Percentiles rank a stretch among this genome's conserved stretches.
phyloP scores from a whole-genome alignment of 1,140 invertebrate genomes.

The Zaprionus nigranus region DNA sequence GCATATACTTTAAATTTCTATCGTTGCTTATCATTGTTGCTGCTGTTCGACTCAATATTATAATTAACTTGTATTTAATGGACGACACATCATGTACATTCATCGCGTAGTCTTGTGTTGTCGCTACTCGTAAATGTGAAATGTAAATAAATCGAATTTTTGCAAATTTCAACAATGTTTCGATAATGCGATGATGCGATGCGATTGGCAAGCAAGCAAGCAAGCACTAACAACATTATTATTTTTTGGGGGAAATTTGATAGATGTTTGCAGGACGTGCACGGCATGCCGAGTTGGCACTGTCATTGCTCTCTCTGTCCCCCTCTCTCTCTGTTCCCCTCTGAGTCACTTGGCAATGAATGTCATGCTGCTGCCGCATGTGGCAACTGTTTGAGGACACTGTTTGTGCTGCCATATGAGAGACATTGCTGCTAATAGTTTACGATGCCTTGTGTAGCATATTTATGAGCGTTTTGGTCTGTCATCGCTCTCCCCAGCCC shows the following conservation, averaged over 20 bases:
- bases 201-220: conserved; percentile 3
- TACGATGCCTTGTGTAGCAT: conserved; percentile 59
- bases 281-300: conserved; percentile 13
- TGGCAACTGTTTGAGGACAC: conserved; percentile 30
- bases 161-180: conserved; percentile 60
- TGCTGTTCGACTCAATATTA: conserved; percentile 10
- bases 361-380: conserved; percentile 36
- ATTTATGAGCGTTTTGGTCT: conserved; percentile 47
- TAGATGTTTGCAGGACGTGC: conserved; percentile 31
- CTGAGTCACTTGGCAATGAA: conserved; percentile 24
- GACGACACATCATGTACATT: conserved; percentile 57
- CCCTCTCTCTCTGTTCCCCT: too few species aligned
- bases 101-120: conserved; percentile 44
- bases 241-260: conserved; percentile 36
- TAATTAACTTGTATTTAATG: conserved; percentile 20
- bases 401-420: conserved; percentile 25
- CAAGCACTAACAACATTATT: conserved; percentile 25
- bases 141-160: conserved; percentile 75
- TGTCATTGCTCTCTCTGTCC: background rate
- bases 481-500: background rate
- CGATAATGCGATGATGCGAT: conserved; percentile 2
- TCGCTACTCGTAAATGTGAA: conserved; percentile 47
- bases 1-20: background rate
- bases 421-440: conserved; percentile 57
- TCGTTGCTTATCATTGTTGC: background rate